Conservation (phyloP, 2,113 vertebrate species). For the Bubo bubo region DNA sequence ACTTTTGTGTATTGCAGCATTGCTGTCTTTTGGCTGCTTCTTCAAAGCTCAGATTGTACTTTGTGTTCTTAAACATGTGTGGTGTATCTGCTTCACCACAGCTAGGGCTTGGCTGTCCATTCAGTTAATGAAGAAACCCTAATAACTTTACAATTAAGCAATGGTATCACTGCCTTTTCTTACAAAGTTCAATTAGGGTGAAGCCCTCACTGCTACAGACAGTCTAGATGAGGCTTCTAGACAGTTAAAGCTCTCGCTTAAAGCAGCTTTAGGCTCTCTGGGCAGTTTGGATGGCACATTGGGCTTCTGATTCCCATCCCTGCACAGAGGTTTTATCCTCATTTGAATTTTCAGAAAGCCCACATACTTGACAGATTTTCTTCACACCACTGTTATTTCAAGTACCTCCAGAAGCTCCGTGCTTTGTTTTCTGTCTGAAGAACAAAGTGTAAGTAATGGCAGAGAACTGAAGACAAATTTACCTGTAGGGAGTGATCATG, state of each 20-base stretch:
- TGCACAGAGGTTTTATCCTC: not conserved
- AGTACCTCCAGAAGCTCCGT: not conserved
- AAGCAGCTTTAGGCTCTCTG: not conserved
- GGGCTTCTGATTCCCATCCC: not conserved
- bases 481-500: not conserved
- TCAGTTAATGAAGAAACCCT: not conserved
- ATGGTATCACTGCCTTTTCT: not conserved
- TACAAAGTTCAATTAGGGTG: accelerated
- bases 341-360: not conserved
- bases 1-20: conserved; percentile 93
- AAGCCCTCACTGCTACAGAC: not conserved
- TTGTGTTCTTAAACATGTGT: not conserved
- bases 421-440: not conserved
- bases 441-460: not conserved
- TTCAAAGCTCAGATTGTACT: not conserved
- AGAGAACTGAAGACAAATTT: not conserved
- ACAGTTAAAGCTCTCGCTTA: not conserved
- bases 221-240: not conserved
- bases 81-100: not conserved
- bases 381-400: not conserved
- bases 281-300: not conserved
- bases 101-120: not conserved
- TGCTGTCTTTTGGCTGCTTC: conserved; percentile 6
- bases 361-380: not conserved
- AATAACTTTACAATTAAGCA: not conserved